These are phyloP conservation scores for Peromyscus attwateri DNA, from an alignment of 2,797 vertebrate species.

Conservation along the genomic window DNA sequence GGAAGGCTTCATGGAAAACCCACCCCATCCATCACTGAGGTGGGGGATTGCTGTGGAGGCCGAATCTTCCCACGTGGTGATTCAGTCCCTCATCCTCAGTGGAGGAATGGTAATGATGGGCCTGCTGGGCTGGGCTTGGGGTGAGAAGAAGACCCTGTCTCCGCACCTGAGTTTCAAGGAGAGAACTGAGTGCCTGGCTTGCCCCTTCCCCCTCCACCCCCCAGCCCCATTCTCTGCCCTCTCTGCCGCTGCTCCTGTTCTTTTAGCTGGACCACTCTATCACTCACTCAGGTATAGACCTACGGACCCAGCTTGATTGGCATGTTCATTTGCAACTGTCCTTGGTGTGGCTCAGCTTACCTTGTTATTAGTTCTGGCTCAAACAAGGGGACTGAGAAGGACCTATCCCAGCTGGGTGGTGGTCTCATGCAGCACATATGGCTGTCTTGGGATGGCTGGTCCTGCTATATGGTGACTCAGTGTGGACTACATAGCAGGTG, in stretches of 20 bases:
- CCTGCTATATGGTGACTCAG: not conserved
- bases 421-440: not conserved
- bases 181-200: fast-evolving
- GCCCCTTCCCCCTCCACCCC: not conserved
- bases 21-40: not conserved
- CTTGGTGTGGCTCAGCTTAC: not conserved
- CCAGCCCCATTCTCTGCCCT: not conserved
- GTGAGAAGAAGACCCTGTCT: not conserved
- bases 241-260: not conserved
- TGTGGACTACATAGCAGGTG: fast-evolving
- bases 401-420: not conserved
- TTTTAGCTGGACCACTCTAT: not conserved
- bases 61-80: slow-evolving; percentile 94
- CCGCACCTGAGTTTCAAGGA: not conserved
- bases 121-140: not conserved
- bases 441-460: no score
- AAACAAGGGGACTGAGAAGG: not conserved
- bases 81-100: slow-evolving; percentile 94
- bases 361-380: not conserved
- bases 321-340: fast-evolving
- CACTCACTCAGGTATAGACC: fast-evolving
- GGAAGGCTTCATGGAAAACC: slow-evolving; percentile 46
- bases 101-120: slow-evolving; percentile 89
- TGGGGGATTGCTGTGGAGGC: slow-evolving; percentile 58
- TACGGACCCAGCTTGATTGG: fast-evolving